Evolutionary conservation across 1,140 invertebrate species (phyloP), one percentile per base, ranked within the genome.

Genomic region (Meloidogyne chitwoodi): DNA sequence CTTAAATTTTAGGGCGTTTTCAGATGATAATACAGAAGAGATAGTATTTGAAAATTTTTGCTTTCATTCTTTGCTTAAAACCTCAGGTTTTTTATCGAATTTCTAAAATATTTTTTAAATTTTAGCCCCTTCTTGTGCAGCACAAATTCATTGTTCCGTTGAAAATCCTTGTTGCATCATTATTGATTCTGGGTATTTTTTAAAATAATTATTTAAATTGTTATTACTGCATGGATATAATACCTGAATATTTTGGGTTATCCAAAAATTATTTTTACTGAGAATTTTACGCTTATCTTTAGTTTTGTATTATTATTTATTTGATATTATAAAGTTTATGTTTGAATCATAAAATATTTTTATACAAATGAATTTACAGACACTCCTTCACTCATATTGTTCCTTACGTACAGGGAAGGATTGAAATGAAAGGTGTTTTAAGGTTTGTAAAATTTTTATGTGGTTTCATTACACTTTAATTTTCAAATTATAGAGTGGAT

Each of bases 11-110:
- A 77, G 64, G 11, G 93, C 93, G 10, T 92, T 96, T 68, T 93
- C 96, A n/a, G 48, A 56, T 89, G 94, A 98, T 88, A 93, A 92
- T 16, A 93, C 94, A 88, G 92, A 92, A 56, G 96, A 99, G 89
- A 93, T 98, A 78, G 92, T 98, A 74, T 99, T 98, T 89, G 96
- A 99, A 88, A 95, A 98, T 88, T 98, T 95, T 87, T 93, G 94
- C 82, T 94, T 95, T 84, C 91, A 93, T 69, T 92, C 92, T 10
- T 89, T 98, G 64, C 89, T 94, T 63, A 76, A 76, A 66, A 75
- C 81, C 0, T 80, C 81, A 66, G 82, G 85, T 81, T 72, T 69
- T 2, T 74, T 64, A 68, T 14, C 29, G 34, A 19, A 24, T 27
- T 27, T 22, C 63, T 73, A n/a, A 11, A 69, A 68, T 66, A 38